These are phyloP conservation scores for Battus philenor DNA, from an alignment of 1,140 invertebrate genomes.

Conservation along the genomic window DNA sequence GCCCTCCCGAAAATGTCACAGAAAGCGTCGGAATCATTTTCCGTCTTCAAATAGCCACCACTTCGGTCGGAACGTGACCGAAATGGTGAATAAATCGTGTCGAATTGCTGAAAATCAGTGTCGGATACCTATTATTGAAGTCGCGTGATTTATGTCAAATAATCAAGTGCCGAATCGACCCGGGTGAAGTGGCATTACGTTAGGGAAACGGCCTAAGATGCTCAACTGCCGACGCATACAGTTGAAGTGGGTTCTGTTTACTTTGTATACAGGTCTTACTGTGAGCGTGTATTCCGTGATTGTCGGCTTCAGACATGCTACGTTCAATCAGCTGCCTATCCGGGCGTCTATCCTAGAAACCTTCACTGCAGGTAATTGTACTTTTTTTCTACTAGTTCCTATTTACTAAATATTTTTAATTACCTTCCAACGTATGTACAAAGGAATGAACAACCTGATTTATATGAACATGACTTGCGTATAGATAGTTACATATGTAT, in stretches of 20 bases:
- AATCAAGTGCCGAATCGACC: constrained; percentile 38
- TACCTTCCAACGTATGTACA: too few relatives aligned
- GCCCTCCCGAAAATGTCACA: constrained; percentile 42
- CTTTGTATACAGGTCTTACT: constrained; percentile 84
- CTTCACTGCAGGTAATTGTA: constrained; percentile 84
- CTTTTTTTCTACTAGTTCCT: too few relatives aligned
- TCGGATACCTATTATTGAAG: constrained; percentile 50
- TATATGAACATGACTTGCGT: too few relatives aligned
- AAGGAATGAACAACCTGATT: too few relatives aligned
- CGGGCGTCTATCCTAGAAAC: constrained; percentile 92
- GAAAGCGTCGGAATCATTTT: constrained; percentile 46
- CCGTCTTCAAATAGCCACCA: constrained; percentile 46
- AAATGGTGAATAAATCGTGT: constrained; percentile 56
- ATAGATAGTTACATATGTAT: too few relatives aligned
- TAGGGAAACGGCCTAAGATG: constrained; percentile 4
- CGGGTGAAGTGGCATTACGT: constrained; percentile 21
- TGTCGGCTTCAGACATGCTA: constrained; percentile 93
- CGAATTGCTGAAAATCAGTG: constrained; percentile 26
- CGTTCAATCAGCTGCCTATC: constrained; percentile 94
- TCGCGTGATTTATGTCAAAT: constrained; percentile 43
- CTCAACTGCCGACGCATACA: too few relatives aligned
- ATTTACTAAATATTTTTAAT: too few relatives aligned
- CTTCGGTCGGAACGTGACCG: constrained; percentile 49
- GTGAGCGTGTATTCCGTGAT: constrained; percentile 89
- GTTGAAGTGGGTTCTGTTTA: too few relatives aligned